A percentile compares a stretch with the other conserved stretches of the same genome.
Conservation (phyloP, 2,797 vertebrate genomes). For the Micrastur ruficollis region DNA sequence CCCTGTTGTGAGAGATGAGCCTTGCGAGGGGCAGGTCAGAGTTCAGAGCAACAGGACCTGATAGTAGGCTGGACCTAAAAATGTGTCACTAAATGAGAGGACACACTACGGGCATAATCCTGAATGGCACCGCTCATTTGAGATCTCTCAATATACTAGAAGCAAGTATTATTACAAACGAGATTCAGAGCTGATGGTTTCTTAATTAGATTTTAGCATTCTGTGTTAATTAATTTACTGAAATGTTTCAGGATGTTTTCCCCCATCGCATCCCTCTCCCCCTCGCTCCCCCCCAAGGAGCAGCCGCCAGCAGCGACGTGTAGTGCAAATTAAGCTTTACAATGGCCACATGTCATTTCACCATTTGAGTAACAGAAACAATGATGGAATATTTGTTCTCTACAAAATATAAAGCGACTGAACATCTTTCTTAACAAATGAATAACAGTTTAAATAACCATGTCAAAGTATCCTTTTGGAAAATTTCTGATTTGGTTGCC, state of each 20-base stretch:
- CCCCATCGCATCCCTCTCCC: not conserved
- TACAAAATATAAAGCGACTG: accelerated
- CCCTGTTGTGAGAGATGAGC: not conserved
- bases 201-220: not conserved
- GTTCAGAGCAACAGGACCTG: not conserved
- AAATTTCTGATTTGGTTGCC: not conserved
- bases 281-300: not conserved
- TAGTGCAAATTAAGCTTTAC: not conserved
- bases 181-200: not conserved
- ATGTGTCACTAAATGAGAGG: accelerated
- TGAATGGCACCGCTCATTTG: accelerated
- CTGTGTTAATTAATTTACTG: not conserved
- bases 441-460: not conserved
- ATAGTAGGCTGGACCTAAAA: not conserved
- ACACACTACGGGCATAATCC: accelerated
- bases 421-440: not conserved
- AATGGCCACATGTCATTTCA: not conserved
- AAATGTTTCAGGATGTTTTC: not conserved
- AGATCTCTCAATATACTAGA: not conserved
- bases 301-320: not conserved
- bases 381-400: not conserved
- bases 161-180: not conserved
- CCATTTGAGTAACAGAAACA: not conserved
- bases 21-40: not conserved
- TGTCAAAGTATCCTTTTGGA: not conserved